Evolutionary conservation across 1,140 invertebrate species (phyloP).

Genomic region (Caerostris extrusa): DNA sequence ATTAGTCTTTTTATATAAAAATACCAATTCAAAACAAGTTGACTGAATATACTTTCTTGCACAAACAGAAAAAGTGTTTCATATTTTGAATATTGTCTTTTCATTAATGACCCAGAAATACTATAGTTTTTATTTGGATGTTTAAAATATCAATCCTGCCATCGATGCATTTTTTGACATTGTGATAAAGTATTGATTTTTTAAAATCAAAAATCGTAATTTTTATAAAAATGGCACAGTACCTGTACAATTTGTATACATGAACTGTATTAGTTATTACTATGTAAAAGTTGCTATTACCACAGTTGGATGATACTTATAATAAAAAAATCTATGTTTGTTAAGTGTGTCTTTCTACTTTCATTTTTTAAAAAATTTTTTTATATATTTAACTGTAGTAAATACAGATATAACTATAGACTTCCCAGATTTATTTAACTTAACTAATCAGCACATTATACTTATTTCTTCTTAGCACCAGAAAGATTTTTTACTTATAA

Average conservation of each 20-base stretch:
- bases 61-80: no score
- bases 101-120: no score
- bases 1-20: no score
- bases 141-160: neutral
- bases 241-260: constrained; percentile 15
- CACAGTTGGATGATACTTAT: constrained; percentile 20
- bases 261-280: neutral
- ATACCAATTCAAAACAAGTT: no score
- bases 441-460: no score
- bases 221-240: neutral
- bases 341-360: neutral
- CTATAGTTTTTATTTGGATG: no score
- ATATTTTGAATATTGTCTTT: no score
- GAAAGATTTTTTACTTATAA: no score
- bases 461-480: no score
- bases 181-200: constrained; percentile 45
- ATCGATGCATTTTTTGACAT: constrained; percentile 37
- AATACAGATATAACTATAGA: no score
- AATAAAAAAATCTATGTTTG: constrained; percentile 59
- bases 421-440: no score
- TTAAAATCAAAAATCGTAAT: neutral
- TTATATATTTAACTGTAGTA: neutral
- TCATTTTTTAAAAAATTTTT: constrained; percentile 2
- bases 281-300: neutral
- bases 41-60: no score